Percentiles rank a stretch among this genome's conserved stretches.
These are phyloP conservation scores for Sarotherodon lohbergeri DNA, from an alignment of 2,113 vertebrate genomes.

Conservation along the genomic window DNA sequence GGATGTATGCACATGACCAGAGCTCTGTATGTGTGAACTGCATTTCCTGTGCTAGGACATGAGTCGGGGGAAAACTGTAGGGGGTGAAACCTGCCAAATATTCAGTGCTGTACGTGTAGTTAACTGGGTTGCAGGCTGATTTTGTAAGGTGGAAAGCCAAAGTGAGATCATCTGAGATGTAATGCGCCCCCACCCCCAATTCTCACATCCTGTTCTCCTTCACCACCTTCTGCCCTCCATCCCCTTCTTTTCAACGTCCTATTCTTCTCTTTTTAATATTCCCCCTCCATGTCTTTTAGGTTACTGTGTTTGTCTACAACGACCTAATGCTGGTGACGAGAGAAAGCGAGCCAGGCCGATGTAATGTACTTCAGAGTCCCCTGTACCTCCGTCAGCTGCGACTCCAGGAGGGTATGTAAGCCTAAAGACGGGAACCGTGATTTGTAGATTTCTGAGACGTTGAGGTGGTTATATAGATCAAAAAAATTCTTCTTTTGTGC, in stretches of 20 bases:
- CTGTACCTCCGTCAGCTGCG: slow-evolving; percentile 86
- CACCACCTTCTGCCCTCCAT: not conserved
- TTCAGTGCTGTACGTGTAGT: not conserved
- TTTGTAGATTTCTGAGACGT: not conserved
- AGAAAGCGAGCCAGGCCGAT: slow-evolving; percentile 86
- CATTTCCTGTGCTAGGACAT: not conserved
- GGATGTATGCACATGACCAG: not conserved
- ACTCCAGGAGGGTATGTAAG: slow-evolving; percentile 85
- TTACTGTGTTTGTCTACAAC: slow-evolving; percentile 89
- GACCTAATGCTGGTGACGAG: slow-evolving; percentile 93
- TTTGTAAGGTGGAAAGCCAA: not conserved
- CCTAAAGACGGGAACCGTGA: not conserved
- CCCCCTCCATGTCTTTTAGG: slow-evolving; percentile 60
- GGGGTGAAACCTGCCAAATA: not conserved
- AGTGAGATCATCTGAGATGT: not conserved
- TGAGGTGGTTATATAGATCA: not conserved
- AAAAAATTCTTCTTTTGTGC: not conserved
- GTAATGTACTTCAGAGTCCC: slow-evolving; percentile 90
- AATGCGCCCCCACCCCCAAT: not conserved
- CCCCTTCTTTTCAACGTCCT: not conserved
- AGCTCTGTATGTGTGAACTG: not conserved
- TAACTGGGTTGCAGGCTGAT: not conserved
- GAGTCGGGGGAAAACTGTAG: not conserved
- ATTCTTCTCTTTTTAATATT: not conserved
- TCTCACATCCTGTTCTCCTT: not conserved